These are phyloP conservation scores for Scaptomyza graminum DNA, from an alignment of 1,140 invertebrate genomes.

Conservation along the genomic window DNA sequence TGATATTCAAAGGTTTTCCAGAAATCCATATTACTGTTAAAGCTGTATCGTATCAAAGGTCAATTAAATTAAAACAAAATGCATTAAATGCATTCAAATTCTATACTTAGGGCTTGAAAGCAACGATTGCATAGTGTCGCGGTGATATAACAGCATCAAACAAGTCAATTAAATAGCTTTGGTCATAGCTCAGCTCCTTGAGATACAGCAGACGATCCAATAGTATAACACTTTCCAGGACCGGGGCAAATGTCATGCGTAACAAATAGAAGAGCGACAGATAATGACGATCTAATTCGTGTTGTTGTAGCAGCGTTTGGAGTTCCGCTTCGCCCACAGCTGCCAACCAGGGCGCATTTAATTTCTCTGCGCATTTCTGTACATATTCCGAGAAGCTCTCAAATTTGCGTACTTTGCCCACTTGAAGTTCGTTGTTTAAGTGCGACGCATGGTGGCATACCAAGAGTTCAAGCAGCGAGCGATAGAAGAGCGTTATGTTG, in stretches of 20 bases:
- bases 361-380: slow-evolving; percentile 84
- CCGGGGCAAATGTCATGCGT: slow-evolving; percentile 91
- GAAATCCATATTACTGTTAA: no score
- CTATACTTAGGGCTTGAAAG: slow-evolving; percentile 48
- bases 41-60: neutral
- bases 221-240: slow-evolving; percentile 93
- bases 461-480: slow-evolving; percentile 89
- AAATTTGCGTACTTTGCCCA: slow-evolving; percentile 85
- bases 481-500: slow-evolving; percentile 88
- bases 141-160: slow-evolving; percentile 92
- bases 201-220: slow-evolving; percentile 93
- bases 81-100: no score
- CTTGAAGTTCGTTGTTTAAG: slow-evolving; percentile 66
- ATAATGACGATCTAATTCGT: slow-evolving; percentile 86
- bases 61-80: no score
- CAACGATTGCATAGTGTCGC: slow-evolving; percentile 89
- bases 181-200: slow-evolving; percentile 87
- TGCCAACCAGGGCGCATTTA: slow-evolving; percentile 56
- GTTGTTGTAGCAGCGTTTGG: slow-evolving; percentile 83
- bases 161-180: slow-evolving; percentile 88
- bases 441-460: slow-evolving; percentile 83
- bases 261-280: slow-evolving; percentile 93
- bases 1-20: neutral
- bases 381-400: slow-evolving; percentile 87
- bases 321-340: slow-evolving; percentile 81